Percentiles rank a stretch among this genome's conserved stretches.
These are phyloP conservation scores for Drosophila kuntzei DNA, from an alignment of 2,888 invertebrate species.

Conservation along the genomic window DNA sequence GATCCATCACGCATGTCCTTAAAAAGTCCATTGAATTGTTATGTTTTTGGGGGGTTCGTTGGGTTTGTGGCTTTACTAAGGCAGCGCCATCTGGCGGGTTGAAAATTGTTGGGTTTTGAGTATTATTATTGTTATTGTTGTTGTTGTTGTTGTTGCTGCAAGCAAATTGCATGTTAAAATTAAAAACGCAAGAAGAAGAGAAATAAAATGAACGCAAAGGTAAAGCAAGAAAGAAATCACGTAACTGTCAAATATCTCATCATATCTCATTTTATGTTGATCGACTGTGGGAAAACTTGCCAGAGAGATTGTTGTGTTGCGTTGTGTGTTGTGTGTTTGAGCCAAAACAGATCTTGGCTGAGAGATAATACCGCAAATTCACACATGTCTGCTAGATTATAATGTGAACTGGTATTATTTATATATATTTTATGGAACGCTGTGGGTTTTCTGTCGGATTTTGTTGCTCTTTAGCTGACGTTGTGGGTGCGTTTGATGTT, in stretches of 20 bases:
- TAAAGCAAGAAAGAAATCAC: conserved; percentile 74
- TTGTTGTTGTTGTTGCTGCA: conserved; percentile 44
- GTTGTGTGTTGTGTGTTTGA: conserved; percentile 38
- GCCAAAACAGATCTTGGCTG: conserved; percentile 58
- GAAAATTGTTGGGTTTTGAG: conserved; percentile 11
- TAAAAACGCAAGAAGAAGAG: conserved; percentile 14
- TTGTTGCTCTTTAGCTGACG: conserved; percentile 17
- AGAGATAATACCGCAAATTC: conserved; percentile 70
- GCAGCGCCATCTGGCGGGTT: conserved; percentile 62
- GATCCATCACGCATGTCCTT: conserved; percentile 77
- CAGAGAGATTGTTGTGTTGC: conserved; percentile 39
- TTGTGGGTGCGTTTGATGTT: conserved; percentile 66
- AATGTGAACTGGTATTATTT: conserved; percentile 72
- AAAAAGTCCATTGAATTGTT: conserved; percentile 21
- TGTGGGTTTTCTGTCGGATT: conserved; percentile 44
- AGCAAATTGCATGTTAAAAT: conserved; percentile 51
- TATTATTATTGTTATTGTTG: conserved; percentile 27
- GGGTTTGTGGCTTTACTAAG: conserved; percentile 70
- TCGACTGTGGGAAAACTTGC: conserved; percentile 78
- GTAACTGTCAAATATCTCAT: conserved; percentile 82
- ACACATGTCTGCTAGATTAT: conserved; percentile 77
- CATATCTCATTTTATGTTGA: conserved; percentile 78
- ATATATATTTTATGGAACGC: conserved; percentile 35
- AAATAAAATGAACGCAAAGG: conserved; percentile 37
- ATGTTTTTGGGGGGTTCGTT: conserved; percentile 40